phyloP scores from a whole-genome alignment of 2,113 vertebrate genomes.

The Myiozetetes cayanensis region DNA sequence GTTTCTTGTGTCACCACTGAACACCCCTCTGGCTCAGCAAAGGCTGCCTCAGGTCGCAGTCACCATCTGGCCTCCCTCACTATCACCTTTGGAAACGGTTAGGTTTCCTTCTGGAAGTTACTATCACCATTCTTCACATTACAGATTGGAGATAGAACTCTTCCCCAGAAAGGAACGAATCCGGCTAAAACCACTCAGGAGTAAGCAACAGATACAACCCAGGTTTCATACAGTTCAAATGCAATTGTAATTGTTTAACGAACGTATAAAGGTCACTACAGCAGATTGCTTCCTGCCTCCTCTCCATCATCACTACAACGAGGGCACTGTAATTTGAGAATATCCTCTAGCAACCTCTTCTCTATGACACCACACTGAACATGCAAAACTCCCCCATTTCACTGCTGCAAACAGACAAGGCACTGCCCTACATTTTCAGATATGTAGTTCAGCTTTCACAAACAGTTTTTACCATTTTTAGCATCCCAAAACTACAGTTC shows the following conservation, averaged over 20 bases:
- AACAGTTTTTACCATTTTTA: background rate
- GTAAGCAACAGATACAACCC: background rate
- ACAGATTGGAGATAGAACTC: background rate
- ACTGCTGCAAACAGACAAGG: background rate
- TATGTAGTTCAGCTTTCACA: rapidly evolving
- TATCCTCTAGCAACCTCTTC: background rate
- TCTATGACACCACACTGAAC: background rate
- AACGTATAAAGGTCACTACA: background rate
- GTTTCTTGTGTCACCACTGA: background rate
- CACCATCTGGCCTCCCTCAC: background rate
- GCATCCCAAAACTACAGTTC: rapidly evolving
- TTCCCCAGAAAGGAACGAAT: background rate
- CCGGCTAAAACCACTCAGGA: background rate
- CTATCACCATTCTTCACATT: rapidly evolving
- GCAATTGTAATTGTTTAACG: background rate
- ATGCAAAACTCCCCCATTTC: background rate
- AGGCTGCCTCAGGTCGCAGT: background rate
- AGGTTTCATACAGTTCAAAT: background rate
- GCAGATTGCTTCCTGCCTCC: background rate
- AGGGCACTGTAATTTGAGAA: background rate
- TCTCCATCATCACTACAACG: background rate
- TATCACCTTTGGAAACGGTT: background rate
- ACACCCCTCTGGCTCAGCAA: too few relatives aligned
- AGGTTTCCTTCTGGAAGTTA: background rate
- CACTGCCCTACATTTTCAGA: background rate